These are phyloP conservation scores for Furcula furcula DNA, from an alignment of 2,888 invertebrate genomes.

Conservation along the genomic window DNA sequence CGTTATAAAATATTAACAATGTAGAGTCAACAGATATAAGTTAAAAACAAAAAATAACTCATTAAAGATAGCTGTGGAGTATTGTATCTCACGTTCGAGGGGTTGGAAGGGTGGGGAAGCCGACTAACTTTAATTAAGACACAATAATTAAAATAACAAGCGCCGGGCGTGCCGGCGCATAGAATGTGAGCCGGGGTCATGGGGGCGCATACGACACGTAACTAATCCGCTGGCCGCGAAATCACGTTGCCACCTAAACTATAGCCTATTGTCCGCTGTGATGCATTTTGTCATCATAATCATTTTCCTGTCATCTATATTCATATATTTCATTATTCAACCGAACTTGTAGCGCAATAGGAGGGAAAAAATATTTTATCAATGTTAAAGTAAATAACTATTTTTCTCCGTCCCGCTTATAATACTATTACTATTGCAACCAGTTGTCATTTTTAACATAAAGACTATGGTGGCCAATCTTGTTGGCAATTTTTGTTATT, in stretches of 20 bases:
- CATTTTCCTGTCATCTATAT: too few species aligned
- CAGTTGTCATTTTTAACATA: too few species aligned
- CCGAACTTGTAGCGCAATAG: too few species aligned
- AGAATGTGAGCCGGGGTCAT: constrained; percentile 61
- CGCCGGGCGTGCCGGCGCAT: constrained; percentile 49
- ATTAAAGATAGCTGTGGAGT: not conserved
- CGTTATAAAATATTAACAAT: too few species aligned
- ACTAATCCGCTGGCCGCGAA: constrained; percentile 36
- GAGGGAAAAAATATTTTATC: too few species aligned
- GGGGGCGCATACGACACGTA: constrained; percentile 57
- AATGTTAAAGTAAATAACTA: too few species aligned
- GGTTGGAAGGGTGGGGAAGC: constrained; percentile 16
- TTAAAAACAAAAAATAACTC: not conserved
- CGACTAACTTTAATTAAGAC: constrained; percentile 63
- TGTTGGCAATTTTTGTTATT: too few species aligned
- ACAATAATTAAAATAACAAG: constrained; percentile 75
- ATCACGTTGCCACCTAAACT: not conserved
- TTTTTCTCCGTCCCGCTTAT: too few species aligned
- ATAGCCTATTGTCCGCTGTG: not conserved
- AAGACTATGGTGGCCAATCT: too few species aligned
- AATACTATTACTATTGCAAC: too few species aligned
- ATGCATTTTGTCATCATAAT: not conserved
- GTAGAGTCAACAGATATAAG: not conserved
- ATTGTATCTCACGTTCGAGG: not conserved
- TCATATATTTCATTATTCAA: too few species aligned